Evolutionary conservation across 2,888 invertebrate genomes (phyloP).

Genomic region (Bombyx huttoni): DNA sequence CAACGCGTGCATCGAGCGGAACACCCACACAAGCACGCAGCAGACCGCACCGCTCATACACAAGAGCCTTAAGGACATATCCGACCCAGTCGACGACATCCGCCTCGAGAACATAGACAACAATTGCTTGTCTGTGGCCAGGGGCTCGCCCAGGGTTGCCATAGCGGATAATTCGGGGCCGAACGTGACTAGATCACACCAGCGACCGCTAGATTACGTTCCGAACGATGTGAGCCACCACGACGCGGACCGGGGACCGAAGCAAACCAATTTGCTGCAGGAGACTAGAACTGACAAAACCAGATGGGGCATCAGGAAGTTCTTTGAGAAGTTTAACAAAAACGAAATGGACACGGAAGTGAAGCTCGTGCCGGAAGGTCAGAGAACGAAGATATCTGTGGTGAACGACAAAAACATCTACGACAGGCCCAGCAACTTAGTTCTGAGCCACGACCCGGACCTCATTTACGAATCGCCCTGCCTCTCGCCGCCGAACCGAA

Average conservation of each 20-base stretch:
- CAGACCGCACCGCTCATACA: slow-evolving; percentile 70
- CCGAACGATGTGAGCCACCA: slow-evolving; percentile 78
- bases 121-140: slow-evolving; percentile 48
- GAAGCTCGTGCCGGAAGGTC: slow-evolving; percentile 53
- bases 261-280: slow-evolving; percentile 57
- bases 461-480: slow-evolving; percentile 53
- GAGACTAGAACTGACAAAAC: slow-evolving; percentile 45
- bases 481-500: slow-evolving; percentile 60
- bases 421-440: slow-evolving; percentile 43
- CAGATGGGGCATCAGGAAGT: slow-evolving; percentile 51
- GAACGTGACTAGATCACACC: slow-evolving; percentile 51
- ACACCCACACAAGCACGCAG: slow-evolving; percentile 66
- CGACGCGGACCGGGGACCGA: slow-evolving; percentile 38
- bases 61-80: slow-evolving; percentile 75
- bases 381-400: slow-evolving; percentile 35
- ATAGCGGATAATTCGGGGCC: slow-evolving; percentile 35
- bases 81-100: slow-evolving; percentile 17
- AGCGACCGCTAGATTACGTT: slow-evolving; percentile 74
- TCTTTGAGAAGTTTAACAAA: slow-evolving; percentile 49
- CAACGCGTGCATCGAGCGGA: slow-evolving; percentile 88
- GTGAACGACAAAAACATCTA: slow-evolving; percentile 39
- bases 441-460: slow-evolving; percentile 31
- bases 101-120: slow-evolving; percentile 29
- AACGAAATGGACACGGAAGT: slow-evolving; percentile 69
- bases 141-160: slow-evolving; percentile 24